Percentiles rank a stretch among this genome's conserved stretches.
Conservation (phyloP, 1,140 invertebrate genomes). For the Drosophila azteca region DNA sequence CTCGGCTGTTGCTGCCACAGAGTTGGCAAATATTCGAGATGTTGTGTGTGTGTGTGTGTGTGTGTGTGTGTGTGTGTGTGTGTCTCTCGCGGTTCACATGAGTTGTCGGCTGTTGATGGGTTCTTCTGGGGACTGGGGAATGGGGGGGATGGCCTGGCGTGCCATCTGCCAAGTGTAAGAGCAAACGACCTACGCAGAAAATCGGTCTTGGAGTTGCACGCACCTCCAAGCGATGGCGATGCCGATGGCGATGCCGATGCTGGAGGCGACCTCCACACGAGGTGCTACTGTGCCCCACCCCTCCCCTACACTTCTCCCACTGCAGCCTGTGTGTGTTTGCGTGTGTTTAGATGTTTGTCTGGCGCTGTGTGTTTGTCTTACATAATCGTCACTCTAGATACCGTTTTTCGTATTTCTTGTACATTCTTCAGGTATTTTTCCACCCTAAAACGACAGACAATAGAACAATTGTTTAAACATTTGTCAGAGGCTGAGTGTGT, state of each 20-base stretch:
- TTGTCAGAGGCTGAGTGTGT: constrained; percentile 21
- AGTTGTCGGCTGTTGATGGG: constrained; percentile 46
- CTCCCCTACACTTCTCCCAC: background rate
- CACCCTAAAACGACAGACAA: constrained; percentile 72
- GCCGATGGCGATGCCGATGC: constrained; percentile 23
- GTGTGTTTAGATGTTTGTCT: constrained; percentile 74
- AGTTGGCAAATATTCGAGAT: constrained; percentile 54
- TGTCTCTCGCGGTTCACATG: constrained; percentile 62
- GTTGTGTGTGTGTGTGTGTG: constrained; percentile 17
- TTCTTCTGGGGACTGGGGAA: constrained; percentile 1
- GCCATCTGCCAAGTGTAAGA: constrained; percentile 49
- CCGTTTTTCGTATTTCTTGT: constrained; percentile 56
- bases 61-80: constrained; percentile 18
- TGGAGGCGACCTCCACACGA: constrained; percentile 57
- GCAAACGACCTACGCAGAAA: constrained; percentile 19
- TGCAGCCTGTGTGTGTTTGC: constrained; percentile 1
- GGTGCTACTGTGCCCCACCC: constrained; percentile 41
- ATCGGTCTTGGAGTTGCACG: constrained; percentile 45
- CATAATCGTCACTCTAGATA: constrained; percentile 81
- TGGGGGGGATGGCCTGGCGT: constrained; percentile 5
- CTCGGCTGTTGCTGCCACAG: constrained; percentile 11
- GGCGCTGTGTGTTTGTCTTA: constrained; percentile 68
- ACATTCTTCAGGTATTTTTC: constrained; percentile 53
- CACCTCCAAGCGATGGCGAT: constrained; percentile 46
- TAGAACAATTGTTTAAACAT: constrained; percentile 83